phyloP scores from a whole-genome alignment of 2,797 vertebrate genomes.

The Platyrinchus mystaceus region DNA sequence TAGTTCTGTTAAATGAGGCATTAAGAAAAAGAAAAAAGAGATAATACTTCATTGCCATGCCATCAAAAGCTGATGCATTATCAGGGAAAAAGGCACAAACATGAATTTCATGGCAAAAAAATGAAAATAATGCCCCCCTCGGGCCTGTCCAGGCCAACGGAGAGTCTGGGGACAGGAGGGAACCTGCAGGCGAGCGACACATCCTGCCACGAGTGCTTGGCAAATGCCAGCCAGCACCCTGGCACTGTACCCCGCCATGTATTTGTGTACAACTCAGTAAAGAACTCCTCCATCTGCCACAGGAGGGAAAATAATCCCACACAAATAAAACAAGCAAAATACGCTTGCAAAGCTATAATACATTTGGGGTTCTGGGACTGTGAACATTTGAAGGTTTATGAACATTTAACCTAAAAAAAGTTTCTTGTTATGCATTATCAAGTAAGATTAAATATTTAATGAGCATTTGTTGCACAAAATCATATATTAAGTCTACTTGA shows the following conservation, averaged over 20 bases:
- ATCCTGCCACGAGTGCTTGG: neutral
- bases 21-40: neutral
- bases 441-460: neutral
- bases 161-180: neutral
- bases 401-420: neutral
- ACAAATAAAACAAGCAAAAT: constrained; percentile 5
- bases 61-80: neutral
- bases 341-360: neutral
- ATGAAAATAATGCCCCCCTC: neutral
- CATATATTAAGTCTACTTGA: neutral
- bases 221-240: neutral
- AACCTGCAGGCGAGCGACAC: neutral
- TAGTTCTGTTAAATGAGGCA: neutral
- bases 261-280: neutral
- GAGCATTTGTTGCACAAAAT: neutral
- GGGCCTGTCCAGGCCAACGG: neutral
- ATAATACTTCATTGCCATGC: neutral
- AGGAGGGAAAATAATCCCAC: constrained; percentile 19
- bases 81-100: neutral
- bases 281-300: constrained; percentile 14
- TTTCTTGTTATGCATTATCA: neutral
- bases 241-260: neutral
- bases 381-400: neutral
- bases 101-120: neutral
- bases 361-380: neutral